Conservation (phyloP, 2,113 vertebrate species). For the Syngnathus scovelli region DNA sequence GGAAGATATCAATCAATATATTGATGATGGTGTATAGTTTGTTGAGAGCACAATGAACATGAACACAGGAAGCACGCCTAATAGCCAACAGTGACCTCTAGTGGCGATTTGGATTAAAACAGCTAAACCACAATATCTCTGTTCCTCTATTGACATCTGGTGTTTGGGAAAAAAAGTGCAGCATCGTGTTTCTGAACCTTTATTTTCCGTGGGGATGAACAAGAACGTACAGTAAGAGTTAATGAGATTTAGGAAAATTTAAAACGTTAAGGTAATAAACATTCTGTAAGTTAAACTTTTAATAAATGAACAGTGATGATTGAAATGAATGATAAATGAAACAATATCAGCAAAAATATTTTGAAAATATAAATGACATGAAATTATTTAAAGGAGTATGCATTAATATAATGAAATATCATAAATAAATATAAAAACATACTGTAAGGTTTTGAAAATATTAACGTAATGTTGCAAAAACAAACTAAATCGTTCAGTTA, state of each 20-base stretch:
- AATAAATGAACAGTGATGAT: background rate
- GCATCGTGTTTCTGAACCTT: background rate
- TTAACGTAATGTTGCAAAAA: background rate
- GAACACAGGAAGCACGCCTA: background rate
- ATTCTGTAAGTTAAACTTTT: background rate
- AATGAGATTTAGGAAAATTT: background rate
- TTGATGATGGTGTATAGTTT: background rate
- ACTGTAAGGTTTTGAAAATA: no score
- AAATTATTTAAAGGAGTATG: no score
- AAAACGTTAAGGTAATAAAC: no score
- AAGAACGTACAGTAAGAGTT: background rate
- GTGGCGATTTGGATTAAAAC: conserved; percentile 34
- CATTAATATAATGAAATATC: no score
- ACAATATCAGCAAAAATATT: background rate
- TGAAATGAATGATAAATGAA: background rate
- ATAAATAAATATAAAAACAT: no score
- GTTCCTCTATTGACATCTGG: conserved; percentile 53
- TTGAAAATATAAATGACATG: background rate
- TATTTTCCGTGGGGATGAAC: background rate
- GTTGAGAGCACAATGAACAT: background rate
- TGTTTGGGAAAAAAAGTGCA: conserved; percentile 45
- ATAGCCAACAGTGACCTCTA: conserved; percentile 53
- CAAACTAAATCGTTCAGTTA: background rate
- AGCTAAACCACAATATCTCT: background rate
- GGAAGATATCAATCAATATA: background rate